Base-by-base conservation (phyloP, 2,888 invertebrate species). In the Octonoba sinensis region DNA sequence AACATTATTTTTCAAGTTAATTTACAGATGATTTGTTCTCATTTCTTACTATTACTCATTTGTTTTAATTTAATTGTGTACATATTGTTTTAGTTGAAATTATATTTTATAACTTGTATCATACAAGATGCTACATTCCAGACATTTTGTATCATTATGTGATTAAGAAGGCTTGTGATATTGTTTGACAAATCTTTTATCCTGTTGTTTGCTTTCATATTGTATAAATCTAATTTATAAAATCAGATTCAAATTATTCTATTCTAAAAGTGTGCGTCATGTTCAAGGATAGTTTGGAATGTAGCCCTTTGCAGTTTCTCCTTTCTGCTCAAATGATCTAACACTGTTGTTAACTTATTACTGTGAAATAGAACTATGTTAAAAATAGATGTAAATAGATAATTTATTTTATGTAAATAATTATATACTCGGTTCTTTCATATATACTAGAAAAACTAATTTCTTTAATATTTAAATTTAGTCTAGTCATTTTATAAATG, bases 401-500 rank as follows among this genome's bases (percentile, higher is more conserved):
- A 20, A 54, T 54, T 47, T 57, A 15, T 46, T 59, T 74, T 74
- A 74, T 74, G 74, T 74, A 74, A 66, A 74, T 73, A 73, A 24
- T 22, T 56, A 56, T 56, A n/a, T 56, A 56, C 22, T 56, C 22
- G 1, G 22, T 56, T 56, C 18, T 56, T 56, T 56, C n/a, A 56
- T 56, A 20, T 18, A 20, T 56, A n/a, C n/a, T 56, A 56, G 46
- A 44, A 64, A 59, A 59, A 59, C n/a, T 27, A 59, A 59, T 59
- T 59, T 16, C 20, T 15, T 24, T 59, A 59, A 22, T 59, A 59
- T 59, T 51, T 64, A 64, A 62, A 69, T 70, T 77, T 77, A 77
- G 76, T 77, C 76, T 77, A 77, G 76, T 77, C 76, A 77, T 77
- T 77, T 77, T 77, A 36, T 56, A 56, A 20, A 51, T 22, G 18